Conservation (phyloP, 2,113 vertebrate genomes). For the Phalacrocorax aristotelis region DNA sequence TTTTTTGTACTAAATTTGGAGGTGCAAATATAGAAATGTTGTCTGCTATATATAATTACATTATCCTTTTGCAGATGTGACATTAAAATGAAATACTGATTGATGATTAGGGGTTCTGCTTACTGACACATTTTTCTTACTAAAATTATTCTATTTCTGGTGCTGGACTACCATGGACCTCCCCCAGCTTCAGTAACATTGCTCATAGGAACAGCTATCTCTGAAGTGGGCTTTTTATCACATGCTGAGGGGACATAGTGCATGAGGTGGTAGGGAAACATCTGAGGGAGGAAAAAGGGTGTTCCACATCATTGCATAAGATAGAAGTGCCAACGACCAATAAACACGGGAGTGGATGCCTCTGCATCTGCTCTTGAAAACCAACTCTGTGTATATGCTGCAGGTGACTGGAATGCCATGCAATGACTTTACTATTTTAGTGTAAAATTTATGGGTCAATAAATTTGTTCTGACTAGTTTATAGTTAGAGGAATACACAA, state of each 20-base stretch:
- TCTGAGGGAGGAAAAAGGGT: background rate
- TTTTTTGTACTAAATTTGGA: background rate
- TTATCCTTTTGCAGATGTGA: background rate
- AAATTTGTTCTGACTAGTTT: background rate
- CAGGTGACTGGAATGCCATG: background rate
- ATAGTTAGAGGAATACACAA: background rate
- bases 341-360: background rate
- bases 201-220: background rate
- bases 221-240: background rate
- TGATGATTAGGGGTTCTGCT: background rate
- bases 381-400: fast-evolving
- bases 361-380: background rate
- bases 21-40: background rate
- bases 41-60: background rate
- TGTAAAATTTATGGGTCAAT: background rate
- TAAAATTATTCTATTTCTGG: background rate
- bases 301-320: background rate
- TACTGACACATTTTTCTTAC: background rate
- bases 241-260: fast-evolving
- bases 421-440: background rate
- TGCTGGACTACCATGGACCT: background rate
- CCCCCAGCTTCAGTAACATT: background rate
- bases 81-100: background rate
- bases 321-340: background rate
- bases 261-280: background rate